phyloP scores from a whole-genome alignment of 2,797 vertebrate genomes.

The Argyrosomus regius region DNA sequence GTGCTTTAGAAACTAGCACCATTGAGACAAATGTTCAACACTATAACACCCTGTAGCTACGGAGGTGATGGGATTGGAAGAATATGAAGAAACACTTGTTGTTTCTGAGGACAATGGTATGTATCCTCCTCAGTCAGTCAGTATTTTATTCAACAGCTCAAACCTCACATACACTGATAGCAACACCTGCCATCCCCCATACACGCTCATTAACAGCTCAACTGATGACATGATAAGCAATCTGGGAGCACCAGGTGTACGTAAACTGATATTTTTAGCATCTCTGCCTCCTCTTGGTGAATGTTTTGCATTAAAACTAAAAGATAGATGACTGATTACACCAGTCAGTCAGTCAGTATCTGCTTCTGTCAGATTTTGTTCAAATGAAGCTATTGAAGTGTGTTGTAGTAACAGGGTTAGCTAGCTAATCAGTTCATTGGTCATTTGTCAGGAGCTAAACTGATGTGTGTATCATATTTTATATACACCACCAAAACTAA shows the following conservation, averaged over 20 bases:
- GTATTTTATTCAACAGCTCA: background rate
- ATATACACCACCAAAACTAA: background rate
- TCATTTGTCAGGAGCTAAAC: background rate
- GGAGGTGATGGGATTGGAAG: background rate
- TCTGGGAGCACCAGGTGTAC: slow-evolving; percentile 18
- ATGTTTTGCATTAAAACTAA: background rate
- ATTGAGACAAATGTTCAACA: background rate
- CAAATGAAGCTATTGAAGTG: background rate
- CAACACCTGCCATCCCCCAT: slow-evolving; percentile 2
- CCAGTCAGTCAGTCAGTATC: background rate
- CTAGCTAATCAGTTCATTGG: too few relatives aligned
- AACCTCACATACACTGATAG: background rate
- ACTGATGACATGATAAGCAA: slow-evolving; percentile 13
- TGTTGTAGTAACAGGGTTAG: background rate
- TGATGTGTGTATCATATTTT: background rate
- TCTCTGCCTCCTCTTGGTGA: background rate
- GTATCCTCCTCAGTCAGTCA: background rate
- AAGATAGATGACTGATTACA: background rate
- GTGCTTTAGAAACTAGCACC: background rate
- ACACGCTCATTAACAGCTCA: slow-evolving; percentile 25
- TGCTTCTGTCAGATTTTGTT: background rate
- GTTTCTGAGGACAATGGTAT: background rate
- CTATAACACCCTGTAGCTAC: background rate
- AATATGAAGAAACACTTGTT: background rate
- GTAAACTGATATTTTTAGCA: background rate